Conservation (phyloP, 1,140 invertebrate genomes). For the Microplitis mediator region DNA sequence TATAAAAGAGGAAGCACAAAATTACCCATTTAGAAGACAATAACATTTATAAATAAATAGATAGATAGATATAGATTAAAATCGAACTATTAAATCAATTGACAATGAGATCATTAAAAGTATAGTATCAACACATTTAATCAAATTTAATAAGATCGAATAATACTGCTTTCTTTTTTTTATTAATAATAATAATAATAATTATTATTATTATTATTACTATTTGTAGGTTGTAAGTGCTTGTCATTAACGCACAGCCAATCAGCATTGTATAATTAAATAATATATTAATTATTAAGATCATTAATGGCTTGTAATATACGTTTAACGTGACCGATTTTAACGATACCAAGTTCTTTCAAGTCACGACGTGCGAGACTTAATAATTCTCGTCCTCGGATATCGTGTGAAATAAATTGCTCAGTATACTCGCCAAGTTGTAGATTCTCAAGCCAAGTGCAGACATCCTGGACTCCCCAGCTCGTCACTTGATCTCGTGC, state of each 20-base stretch:
- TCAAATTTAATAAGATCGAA: neutral
- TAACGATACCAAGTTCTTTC: constrained; percentile 89
- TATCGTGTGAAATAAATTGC: constrained; percentile 87
- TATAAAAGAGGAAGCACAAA: neutral
- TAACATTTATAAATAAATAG: neutral
- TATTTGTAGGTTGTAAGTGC: neutral
- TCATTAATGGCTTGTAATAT: constrained; percentile 92
- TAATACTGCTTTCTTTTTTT: neutral
- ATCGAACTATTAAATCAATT: neutral
- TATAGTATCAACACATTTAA: constrained; percentile 1
- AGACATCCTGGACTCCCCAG: constrained; percentile 77
- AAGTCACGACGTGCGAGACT: constrained; percentile 84
- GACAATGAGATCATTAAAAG: neutral
- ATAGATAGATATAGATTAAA: neutral
- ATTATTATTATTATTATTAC: neutral
- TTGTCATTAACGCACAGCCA: too few relatives aligned
- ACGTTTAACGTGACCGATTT: constrained; percentile 93
- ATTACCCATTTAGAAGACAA: neutral
- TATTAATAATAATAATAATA: neutral
- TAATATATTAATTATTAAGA: constrained; percentile 61
- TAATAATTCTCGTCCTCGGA: constrained; percentile 87
- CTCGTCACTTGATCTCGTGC: constrained; percentile 62
- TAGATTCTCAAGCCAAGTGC: constrained; percentile 85
- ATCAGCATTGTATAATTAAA: neutral
- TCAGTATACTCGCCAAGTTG: constrained; percentile 87